phyloP scores from a whole-genome alignment of 1,140 invertebrate species.

The Cecropterus lyciades region DNA sequence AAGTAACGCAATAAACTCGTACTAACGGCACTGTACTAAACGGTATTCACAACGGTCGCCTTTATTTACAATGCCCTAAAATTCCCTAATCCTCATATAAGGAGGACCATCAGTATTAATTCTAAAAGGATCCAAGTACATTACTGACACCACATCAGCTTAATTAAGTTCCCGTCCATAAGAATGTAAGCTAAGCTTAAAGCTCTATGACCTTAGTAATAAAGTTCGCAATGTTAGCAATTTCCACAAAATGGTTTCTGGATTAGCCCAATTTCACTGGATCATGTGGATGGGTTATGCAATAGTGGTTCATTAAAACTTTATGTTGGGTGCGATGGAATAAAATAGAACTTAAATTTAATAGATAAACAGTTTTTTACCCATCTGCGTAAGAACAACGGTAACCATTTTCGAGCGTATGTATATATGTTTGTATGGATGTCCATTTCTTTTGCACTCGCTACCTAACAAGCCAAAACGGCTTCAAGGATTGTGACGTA shows the following conservation, averaged over 20 bases:
- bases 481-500: too few species aligned
- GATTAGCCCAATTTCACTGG: conserved; percentile 45
- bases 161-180: conserved; percentile 54
- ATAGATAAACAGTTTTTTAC: too few species aligned
- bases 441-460: too few species aligned
- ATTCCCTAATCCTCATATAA: conserved; percentile 25
- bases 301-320: conserved; percentile 4
- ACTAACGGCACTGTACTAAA: too few species aligned
- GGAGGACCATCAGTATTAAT: conserved; percentile 41
- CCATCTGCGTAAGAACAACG: too few species aligned
- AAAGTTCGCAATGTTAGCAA: conserved; percentile 27
- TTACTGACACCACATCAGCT: conserved; percentile 47
- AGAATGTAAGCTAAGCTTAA: conserved; percentile 33
- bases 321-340: too few species aligned
- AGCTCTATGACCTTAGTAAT: conserved; percentile 16
- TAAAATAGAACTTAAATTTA: too few species aligned
- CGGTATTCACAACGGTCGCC: background rate
- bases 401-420: too few species aligned
- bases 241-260: conserved; percentile 34
- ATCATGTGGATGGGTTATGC: conserved; percentile 11
- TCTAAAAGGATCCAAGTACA: conserved; percentile 47
- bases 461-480: too few species aligned
- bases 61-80: conserved; percentile 36
- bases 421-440: too few species aligned
- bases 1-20: too few species aligned